phyloP scores from a whole-genome alignment of 2,113 vertebrate genomes.

The Neopipo cinnamomea region DNA sequence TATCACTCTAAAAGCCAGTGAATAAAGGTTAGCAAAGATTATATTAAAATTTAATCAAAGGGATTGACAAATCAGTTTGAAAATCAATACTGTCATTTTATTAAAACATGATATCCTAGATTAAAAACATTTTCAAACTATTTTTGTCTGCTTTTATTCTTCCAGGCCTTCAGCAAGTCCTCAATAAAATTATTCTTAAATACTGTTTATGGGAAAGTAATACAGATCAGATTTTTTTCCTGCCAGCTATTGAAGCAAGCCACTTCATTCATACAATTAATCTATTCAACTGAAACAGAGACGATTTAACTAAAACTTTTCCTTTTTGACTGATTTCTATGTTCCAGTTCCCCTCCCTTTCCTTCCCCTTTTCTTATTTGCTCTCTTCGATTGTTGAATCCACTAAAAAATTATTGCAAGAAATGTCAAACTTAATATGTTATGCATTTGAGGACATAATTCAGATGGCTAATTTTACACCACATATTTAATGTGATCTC shows the following conservation, averaged over 20 bases:
- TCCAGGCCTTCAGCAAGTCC: neutral
- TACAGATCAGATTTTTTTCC: neutral
- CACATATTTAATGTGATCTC: neutral
- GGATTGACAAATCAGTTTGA: neutral
- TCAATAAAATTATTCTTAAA: neutral
- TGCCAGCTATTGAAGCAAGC: neutral
- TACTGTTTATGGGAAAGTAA: neutral
- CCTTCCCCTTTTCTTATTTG: conserved; percentile 6
- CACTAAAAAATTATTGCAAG: neutral
- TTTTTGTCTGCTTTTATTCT: neutral
- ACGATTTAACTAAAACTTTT: neutral
- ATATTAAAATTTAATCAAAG: neutral
- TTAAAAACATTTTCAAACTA: neutral
- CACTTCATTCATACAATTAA: neutral
- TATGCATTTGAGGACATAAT: neutral
- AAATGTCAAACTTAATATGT: neutral
- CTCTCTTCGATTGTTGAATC: neutral
- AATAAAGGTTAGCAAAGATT: neutral
- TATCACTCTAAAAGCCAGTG: neutral
- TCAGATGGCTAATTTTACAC: neutral
- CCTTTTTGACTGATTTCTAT: neutral
- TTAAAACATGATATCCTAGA: neutral
- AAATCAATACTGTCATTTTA: neutral
- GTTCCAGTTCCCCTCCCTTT: neutral
- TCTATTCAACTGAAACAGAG: neutral